Evolutionary conservation across 2,113 vertebrate genomes (phyloP), one percentile per base, ranked within the genome.

Genomic region (Campylomormyrus numenius): DNA sequence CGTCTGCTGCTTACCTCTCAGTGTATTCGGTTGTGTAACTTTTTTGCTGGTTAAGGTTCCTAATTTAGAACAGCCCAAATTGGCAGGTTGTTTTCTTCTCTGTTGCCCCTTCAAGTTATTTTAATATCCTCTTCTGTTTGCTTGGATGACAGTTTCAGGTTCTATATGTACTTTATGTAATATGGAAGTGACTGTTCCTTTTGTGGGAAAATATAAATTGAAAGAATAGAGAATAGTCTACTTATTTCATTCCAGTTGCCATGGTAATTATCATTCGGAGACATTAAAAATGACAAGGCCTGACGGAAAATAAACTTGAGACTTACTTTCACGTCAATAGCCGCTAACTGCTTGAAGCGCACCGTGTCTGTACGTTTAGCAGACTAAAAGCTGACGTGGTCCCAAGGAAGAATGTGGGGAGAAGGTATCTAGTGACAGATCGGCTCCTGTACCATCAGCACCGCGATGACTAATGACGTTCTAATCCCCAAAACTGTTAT

Each of bases 151-250:
- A 50, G 48, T 46, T 49, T 85, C 89, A 86, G 88, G 88, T 90
- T 52, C 85, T 52, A 84, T 84, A 85, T 83, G 88, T 49, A 80
- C 87, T 89, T 35, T 53, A 89, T 84, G 70, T 91, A 92, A 92
- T 87, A 70, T 39, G 52, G 48, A 58, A 88, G 88, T 89, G 91
- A 88, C 85, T 91, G 70, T 89, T 90, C 19, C 3, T 39, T 89
- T 77, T 8, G 11, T 80, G n/a, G 49, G 27, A 42, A 80, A 42
- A 52, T 85, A 50, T 85, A 27, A 35, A 62, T 48, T 89, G 45
- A 84, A 80, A 46, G 80, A 6, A 7, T 7, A 46, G 39, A 85
- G 52, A 31, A 52, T 21, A 49, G 48, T 21, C 21, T 53, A 56
- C 13, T 62, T 85, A 85, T 62, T 66, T 53, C 80, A 46, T n/a